A percentile compares a stretch with the other conserved stretches of the same genome.
These are phyloP conservation scores for Micropoecilia bifurca DNA, from an alignment of 2,797 vertebrate genomes.

Conservation along the genomic window DNA sequence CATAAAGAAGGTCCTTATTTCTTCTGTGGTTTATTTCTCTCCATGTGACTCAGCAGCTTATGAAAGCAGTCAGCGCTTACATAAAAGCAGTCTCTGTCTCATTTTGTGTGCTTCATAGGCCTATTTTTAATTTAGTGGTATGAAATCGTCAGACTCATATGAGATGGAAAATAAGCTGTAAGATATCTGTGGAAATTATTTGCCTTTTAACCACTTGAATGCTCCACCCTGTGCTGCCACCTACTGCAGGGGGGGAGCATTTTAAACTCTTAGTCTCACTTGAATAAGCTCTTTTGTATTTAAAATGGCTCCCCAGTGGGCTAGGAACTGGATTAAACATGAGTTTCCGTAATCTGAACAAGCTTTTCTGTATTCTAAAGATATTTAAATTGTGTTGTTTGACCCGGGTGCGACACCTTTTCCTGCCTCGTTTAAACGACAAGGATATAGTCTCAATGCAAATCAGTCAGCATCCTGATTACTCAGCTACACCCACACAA, in stretches of 20 bases:
- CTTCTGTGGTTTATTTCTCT: conserved; percentile 4
- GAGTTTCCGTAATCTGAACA: not conserved
- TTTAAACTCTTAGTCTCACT: not conserved
- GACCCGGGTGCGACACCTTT: conserved; percentile 20
- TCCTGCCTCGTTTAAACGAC: conserved; percentile 40
- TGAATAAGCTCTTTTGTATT: not conserved
- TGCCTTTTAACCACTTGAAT: conserved; percentile 12
- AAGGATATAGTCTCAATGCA: conserved; percentile 41
- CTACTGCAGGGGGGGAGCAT: conserved; percentile 31
- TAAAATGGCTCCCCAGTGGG: not conserved
- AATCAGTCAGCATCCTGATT: conserved; percentile 48
- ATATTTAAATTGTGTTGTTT: conserved; percentile 33
- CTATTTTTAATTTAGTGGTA: conserved; percentile 1
- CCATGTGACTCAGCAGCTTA: conserved; percentile 15
- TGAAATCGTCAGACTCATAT: conserved; percentile 4
- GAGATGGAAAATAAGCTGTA: conserved; percentile 3
- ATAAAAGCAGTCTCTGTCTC: not conserved
- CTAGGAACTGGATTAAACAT: conserved; percentile 9
- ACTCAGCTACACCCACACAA: conserved; percentile 41
- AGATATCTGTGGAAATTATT: not conserved
- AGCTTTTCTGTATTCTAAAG: not conserved
- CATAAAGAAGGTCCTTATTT: not conserved
- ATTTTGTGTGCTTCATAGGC: not conserved
- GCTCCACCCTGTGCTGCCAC: conserved; percentile 43
- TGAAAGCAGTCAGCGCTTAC: conserved; percentile 6